These are phyloP conservation scores for Macroramphosus scolopax DNA, from an alignment of 2,797 vertebrate species.

Conservation along the genomic window DNA sequence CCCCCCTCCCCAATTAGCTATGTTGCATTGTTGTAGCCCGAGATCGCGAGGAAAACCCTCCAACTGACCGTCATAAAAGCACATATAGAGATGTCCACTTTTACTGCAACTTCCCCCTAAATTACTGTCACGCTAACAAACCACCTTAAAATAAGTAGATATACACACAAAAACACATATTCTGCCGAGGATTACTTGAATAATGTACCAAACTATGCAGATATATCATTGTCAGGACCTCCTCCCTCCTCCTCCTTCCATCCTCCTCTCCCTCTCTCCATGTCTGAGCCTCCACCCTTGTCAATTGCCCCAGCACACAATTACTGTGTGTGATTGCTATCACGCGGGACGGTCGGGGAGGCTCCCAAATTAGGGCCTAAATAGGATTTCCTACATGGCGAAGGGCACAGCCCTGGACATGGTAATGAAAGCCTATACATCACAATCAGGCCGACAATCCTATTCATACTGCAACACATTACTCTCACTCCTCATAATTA, in stretches of 20 bases:
- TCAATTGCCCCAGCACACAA: slow-evolving; percentile 95
- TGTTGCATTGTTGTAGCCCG: slow-evolving; percentile 76
- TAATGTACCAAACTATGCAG: slow-evolving; percentile 73
- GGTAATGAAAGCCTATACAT: slow-evolving; percentile 99
- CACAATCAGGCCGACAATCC: slow-evolving; percentile 96
- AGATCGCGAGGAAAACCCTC: slow-evolving; percentile 26
- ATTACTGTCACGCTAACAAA: slow-evolving; percentile 45
- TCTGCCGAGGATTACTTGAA: slow-evolving; percentile 69
- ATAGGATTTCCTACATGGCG: slow-evolving; percentile 99
- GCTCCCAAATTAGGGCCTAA: slow-evolving; percentile 99
- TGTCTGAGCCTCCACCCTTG: slow-evolving; percentile 79
- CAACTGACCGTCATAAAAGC: slow-evolving; percentile 37
- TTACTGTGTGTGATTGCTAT: slow-evolving; percentile 99
- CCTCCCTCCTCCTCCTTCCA: slow-evolving; percentile 45
- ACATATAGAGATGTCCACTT: slow-evolving; percentile 22
- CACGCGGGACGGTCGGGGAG: slow-evolving; percentile 95
- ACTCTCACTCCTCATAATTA: slow-evolving; percentile 91
- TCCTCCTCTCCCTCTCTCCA: slow-evolving; percentile 80
- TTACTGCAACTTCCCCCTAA: slow-evolving; percentile 17
- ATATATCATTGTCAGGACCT: slow-evolving; percentile 74
- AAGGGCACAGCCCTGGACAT: slow-evolving; percentile 92
- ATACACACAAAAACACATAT: slow-evolving; percentile 49
- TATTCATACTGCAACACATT: slow-evolving; percentile 93
- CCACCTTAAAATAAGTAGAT: slow-evolving; percentile 40
- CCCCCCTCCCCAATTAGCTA: slow-evolving; percentile 84